Evolutionary conservation across 1,140 invertebrate species (phyloP), one percentile per base, ranked within the genome.

Genomic region (Nasonia longicornis): DNA sequence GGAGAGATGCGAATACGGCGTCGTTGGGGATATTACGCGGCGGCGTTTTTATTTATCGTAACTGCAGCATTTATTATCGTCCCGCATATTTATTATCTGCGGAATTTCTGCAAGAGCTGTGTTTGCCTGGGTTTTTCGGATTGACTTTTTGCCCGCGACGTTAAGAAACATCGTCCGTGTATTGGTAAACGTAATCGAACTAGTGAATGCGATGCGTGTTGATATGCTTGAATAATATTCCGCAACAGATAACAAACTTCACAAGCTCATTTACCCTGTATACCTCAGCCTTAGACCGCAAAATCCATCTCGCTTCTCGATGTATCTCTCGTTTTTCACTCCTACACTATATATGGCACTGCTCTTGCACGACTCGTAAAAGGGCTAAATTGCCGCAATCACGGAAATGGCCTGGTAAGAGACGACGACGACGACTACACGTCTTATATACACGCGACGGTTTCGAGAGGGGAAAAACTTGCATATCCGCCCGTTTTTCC

Each of bases 301-400:
- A 58, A 58, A 58, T 58, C 16, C 52, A 58, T 58, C 52, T 20
- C 3, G 16, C 14, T 52, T 52, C 31, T 52, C 16, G 2, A 20
- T 52, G 20, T n/a, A 58, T 58, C 20, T 58, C 20, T 58, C 20
- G 20, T 58, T 58, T 58, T n/a, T n/a, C 20, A 58, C 52, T 58
- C 52, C 20, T n/a, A 58, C 16, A 58, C 16, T n/a, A 35, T 26
- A 26, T 26, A 6, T 2, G 52, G 20, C 6, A 20, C 52, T 58
- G 16, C 16, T 58, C 52, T 20, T 26, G 64, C 22, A 26, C 26
- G 64, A 29, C 64, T 67, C 64, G 26, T 22, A 72, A 45, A 72
- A 72, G 20, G 20, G 10, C 70, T 22, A 72, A 45, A 72, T 72
- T 72, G 70, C 42, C n/a, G 70, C 8, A 72, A 72, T 72, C 38